Percentiles rank a stretch among this genome's conserved stretches.
Evolutionary conservation across 2,888 invertebrate genomes (phyloP).

Genomic region (Coronaproctus castanopsis): DNA sequence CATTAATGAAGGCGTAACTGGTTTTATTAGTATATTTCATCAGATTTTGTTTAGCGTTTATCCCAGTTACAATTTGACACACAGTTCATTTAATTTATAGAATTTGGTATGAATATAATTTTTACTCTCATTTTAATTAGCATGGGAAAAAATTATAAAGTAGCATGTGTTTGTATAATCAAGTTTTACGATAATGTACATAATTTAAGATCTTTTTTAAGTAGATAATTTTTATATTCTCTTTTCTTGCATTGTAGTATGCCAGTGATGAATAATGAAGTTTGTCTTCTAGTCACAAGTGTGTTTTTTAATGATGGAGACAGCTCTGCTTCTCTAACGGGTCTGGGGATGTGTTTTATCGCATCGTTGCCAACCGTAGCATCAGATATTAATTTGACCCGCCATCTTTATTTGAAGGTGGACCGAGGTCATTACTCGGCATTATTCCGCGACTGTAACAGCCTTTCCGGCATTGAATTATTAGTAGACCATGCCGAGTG

Average conservation of each 20-base stretch:
- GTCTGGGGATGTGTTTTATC: constrained; percentile 11
- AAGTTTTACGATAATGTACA: too few relatives aligned
- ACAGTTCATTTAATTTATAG: too few relatives aligned
- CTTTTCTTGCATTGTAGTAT: too few relatives aligned
- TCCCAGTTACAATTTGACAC: too few relatives aligned
- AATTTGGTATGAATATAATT: too few relatives aligned
- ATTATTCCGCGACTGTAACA: constrained; percentile 58
- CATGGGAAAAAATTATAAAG: neutral
- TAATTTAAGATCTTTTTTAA: too few relatives aligned
- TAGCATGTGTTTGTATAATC: neutral
- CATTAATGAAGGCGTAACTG: too few relatives aligned
- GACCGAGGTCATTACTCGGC: constrained; percentile 28
- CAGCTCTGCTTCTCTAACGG: constrained; percentile 9
- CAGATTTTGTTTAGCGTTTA: too few relatives aligned
- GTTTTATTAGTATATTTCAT: too few relatives aligned
- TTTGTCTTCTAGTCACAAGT: too few relatives aligned
- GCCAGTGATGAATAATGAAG: too few relatives aligned
- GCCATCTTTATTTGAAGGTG: neutral
- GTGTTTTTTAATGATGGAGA: constrained; percentile 62
- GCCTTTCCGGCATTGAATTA: constrained; percentile 43
- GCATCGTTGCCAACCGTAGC: constrained; percentile 14
- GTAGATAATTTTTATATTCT: too few relatives aligned
- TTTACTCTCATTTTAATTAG: neutral
- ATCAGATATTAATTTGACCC: constrained; percentile 14
- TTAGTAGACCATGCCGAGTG: constrained; percentile 49